Evolutionary conservation across 1,140 invertebrate species (phyloP).

Genomic region (Zaprionus inermis): DNA sequence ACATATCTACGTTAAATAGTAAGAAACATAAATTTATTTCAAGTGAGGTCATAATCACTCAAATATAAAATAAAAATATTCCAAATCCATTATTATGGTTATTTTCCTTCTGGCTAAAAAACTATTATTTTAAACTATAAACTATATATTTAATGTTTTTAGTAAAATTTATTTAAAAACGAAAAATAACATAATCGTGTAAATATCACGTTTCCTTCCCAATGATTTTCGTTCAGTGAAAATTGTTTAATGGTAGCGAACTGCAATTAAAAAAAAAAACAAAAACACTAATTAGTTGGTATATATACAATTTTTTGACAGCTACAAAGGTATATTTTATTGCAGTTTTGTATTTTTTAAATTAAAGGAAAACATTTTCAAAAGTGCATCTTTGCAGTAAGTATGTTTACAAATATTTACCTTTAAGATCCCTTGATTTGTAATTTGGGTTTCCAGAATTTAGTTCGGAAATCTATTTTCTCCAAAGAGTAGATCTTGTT

Average conservation of each 20-base stretch:
- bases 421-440: not conserved
- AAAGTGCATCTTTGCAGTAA: no score
- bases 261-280: no score
- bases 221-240: not conserved
- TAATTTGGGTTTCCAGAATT: not conserved
- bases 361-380: not conserved
- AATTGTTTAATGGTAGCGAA: not conserved
- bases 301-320: no score
- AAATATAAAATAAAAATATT: not conserved
- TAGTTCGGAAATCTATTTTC: slow-evolving; percentile 24
- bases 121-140: not conserved
- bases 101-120: no score
- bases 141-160: not conserved
- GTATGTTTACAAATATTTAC: not conserved
- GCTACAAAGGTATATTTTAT: no score
- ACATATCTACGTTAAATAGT: not conserved
- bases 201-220: slow-evolving; percentile 3
- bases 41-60: not conserved
- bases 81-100: not conserved
- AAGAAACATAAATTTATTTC: not conserved
- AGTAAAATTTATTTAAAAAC: slow-evolving; percentile 4
- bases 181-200: not conserved
- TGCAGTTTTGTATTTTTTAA: not conserved
- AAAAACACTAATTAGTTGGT: no score
- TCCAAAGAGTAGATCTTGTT: slow-evolving; percentile 89